Conservation (phyloP, 2,113 vertebrate species). For the Menura novaehollandiae region DNA sequence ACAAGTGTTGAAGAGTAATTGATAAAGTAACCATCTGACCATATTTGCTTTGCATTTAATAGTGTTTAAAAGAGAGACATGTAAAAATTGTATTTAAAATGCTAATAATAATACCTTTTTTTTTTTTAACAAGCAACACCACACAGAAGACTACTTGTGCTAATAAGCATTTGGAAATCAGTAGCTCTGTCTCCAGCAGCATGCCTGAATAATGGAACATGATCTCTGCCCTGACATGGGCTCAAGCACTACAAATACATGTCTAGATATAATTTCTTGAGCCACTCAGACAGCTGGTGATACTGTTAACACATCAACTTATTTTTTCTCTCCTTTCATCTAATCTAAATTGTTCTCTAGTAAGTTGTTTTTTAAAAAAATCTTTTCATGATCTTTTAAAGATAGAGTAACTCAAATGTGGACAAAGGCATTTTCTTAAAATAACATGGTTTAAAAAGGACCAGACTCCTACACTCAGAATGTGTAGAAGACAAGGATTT, state of each 20-base stretch:
- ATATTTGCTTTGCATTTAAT: neutral
- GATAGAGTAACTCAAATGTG: neutral
- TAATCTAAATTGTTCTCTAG: neutral
- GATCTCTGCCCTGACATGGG: neutral
- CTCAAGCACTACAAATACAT: neutral
- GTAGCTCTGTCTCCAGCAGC: neutral
- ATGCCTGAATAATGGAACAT: neutral
- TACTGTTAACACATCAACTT: neutral
- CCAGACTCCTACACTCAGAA: neutral
- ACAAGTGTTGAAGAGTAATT: neutral
- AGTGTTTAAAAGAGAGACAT: neutral
- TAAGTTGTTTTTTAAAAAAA: neutral
- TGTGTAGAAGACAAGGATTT: neutral
- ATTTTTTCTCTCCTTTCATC: neutral
- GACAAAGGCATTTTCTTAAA: neutral
- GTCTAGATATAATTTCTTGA: neutral
- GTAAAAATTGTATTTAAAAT: neutral
- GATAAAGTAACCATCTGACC: neutral
- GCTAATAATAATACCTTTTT: neutral
- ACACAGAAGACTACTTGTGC: neutral
- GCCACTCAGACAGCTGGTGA: neutral
- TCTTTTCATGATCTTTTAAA: neutral
- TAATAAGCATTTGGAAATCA: neutral
- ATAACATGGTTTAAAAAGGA: neutral
- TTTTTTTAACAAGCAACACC: neutral